Evolutionary conservation across 53 echinoderm and acorn worm genomes (phyloP).

Genomic region (Zoroaster sp.): DNA sequence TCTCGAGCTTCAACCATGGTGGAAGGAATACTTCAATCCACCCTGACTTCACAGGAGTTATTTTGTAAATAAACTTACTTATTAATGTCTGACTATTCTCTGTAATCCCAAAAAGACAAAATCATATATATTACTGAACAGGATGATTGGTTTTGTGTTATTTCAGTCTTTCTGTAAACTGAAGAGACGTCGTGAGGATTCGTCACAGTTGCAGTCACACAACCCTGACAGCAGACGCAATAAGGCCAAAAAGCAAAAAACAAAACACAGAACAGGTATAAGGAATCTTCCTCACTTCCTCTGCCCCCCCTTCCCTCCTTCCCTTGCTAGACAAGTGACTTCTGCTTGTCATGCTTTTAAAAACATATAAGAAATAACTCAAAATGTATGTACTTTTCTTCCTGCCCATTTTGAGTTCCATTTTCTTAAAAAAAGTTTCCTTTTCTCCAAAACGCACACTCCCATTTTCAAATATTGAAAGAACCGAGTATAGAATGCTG

Average conservation of each 20-base stretch:
- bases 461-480: neutral
- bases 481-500: neutral
- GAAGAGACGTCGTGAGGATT: conserved; percentile 39
- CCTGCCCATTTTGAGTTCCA: too few relatives aligned
- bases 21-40: too few relatives aligned
- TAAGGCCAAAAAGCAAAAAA: neutral
- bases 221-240: neutral
- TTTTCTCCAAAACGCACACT: neutral
- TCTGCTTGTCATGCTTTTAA: neutral
- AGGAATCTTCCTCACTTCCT: neutral
- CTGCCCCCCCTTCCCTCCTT: neutral
- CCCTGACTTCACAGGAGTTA: too few relatives aligned
- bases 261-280: neutral
- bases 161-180: conserved; percentile 43
- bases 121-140: neutral
- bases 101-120: neutral
- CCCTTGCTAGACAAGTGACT: neutral
- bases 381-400: too few relatives aligned
- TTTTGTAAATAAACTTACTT: too few relatives aligned
- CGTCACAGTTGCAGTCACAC: neutral
- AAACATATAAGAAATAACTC: too few relatives aligned
- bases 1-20: too few relatives aligned
- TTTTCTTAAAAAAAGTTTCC: neutral
- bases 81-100: too few relatives aligned
- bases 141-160: neutral